Evolutionary conservation across 1,140 invertebrate genomes (phyloP).

Genomic region (Pantala flavescens): DNA sequence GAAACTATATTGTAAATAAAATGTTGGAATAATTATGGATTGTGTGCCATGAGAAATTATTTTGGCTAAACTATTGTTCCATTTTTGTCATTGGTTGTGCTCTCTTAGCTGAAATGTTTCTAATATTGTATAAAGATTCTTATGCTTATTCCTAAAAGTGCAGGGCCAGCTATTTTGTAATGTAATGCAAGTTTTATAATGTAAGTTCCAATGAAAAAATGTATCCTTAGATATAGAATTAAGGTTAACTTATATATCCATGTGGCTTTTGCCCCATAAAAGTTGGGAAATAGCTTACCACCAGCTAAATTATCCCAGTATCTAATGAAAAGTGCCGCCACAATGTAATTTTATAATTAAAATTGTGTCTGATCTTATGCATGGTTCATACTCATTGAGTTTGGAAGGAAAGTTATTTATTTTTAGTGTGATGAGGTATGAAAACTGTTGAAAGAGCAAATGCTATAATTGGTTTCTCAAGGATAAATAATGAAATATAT

Average conservation of each 20-base stretch:
- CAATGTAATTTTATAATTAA: not conserved
- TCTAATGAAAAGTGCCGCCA: slow-evolving; percentile 6
- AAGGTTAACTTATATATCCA: slow-evolving; percentile 7
- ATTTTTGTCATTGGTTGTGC: not conserved
- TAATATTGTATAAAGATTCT: slow-evolving; percentile 15
- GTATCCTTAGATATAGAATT: not conserved
- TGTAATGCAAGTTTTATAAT: slow-evolving; percentile 16
- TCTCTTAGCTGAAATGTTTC: slow-evolving; percentile 8
- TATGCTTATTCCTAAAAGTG: slow-evolving; percentile 14
- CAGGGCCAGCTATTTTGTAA: slow-evolving; percentile 15
- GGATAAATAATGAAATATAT: not conserved
- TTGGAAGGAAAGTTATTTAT: slow-evolving; percentile 10
- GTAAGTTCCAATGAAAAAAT: slow-evolving; percentile 15
- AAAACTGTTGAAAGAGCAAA: not conserved
- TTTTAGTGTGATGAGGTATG: not conserved
- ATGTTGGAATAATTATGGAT: slow-evolving; percentile 5
- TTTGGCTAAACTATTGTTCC: slow-evolving; percentile 11
- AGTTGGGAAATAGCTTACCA: not conserved
- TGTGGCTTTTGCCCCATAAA: not conserved
- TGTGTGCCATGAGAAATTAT: slow-evolving; percentile 10
- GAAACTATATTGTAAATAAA: slow-evolving; percentile 8
- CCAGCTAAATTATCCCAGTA: not conserved
- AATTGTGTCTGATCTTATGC: slow-evolving; percentile 4
- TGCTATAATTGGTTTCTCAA: not conserved
- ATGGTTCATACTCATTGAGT: slow-evolving; percentile 11